Evolutionary conservation across 2,113 vertebrate genomes (phyloP).

Genomic region (Myotis yumanensis): DNA sequence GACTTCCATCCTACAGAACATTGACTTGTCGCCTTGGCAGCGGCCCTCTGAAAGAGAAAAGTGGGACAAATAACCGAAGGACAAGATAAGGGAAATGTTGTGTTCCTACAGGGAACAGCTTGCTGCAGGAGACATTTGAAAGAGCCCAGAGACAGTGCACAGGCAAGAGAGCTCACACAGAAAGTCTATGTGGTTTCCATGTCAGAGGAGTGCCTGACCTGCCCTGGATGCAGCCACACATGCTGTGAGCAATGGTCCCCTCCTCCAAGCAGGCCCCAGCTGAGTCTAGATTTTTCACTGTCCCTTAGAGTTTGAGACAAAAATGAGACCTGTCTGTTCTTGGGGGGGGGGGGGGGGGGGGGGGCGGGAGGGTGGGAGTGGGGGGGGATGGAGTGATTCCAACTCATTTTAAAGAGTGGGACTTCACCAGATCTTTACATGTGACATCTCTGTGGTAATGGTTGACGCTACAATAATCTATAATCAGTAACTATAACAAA

Average conservation of each 20-base stretch:
- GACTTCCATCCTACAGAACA: constrained; percentile 94
- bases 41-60: constrained; percentile 92
- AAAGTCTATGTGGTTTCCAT: not conserved
- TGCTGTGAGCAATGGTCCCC: not conserved
- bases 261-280: not conserved
- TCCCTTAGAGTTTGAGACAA: not conserved
- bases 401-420: not conserved
- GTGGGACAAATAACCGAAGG: constrained; percentile 78
- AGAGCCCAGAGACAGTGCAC: constrained; percentile 50
- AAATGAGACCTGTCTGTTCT: not conserved
- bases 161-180: constrained; percentile 7
- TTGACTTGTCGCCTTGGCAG: constrained; percentile 95
- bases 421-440: not conserved
- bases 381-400: not conserved
- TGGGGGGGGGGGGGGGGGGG: not conserved
- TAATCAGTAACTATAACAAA: not conserved
- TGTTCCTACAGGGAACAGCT: not conserved
- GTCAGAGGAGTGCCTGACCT: not conserved
- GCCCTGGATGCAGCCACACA: not conserved
- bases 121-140: constrained; percentile 2
- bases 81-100: not conserved
- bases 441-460: not conserved
- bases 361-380: too few species aligned
- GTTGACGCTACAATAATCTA: not conserved
- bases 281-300: not conserved